Conservation (phyloP, 2,113 vertebrate species). For the Scomber japonicus region DNA sequence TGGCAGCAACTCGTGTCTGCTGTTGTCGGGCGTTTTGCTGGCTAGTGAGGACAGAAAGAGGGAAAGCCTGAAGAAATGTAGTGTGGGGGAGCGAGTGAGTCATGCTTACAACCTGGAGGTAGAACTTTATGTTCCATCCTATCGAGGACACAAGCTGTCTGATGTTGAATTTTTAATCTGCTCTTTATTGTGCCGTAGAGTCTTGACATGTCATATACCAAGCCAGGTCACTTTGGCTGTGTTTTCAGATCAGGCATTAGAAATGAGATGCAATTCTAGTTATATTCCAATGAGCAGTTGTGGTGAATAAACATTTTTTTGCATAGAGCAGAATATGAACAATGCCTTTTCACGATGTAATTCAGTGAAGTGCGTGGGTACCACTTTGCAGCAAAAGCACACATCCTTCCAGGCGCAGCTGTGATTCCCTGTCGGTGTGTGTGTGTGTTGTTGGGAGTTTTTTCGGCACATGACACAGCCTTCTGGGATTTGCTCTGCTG, state of each 20-base stretch:
- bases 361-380: background rate
- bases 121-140: constrained; percentile 73
- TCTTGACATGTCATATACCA: constrained; percentile 16
- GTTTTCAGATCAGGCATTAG: constrained; percentile 2
- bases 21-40: constrained; percentile 26
- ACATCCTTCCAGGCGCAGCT: constrained; percentile 25
- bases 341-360: background rate
- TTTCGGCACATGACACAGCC: constrained; percentile 46
- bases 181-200: constrained; percentile 46
- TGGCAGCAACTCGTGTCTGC: constrained; percentile 25
- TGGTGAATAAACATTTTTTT: background rate
- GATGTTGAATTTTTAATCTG: constrained; percentile 69
- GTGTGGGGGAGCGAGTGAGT: constrained; percentile 40
- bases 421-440: constrained; percentile 16
- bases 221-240: background rate
- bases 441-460: constrained; percentile 10
- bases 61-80: constrained; percentile 41
- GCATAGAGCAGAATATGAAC: background rate
- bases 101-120: constrained; percentile 46
- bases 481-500: constrained; percentile 55
- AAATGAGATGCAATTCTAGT: background rate
- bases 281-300: background rate
- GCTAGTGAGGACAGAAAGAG: constrained; percentile 6
- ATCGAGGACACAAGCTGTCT: constrained; percentile 58
- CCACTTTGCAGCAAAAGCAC: constrained; percentile 12